These are phyloP conservation scores for Onchidella celtica DNA, from an alignment of 2,888 invertebrate genomes.

Conservation along the genomic window DNA sequence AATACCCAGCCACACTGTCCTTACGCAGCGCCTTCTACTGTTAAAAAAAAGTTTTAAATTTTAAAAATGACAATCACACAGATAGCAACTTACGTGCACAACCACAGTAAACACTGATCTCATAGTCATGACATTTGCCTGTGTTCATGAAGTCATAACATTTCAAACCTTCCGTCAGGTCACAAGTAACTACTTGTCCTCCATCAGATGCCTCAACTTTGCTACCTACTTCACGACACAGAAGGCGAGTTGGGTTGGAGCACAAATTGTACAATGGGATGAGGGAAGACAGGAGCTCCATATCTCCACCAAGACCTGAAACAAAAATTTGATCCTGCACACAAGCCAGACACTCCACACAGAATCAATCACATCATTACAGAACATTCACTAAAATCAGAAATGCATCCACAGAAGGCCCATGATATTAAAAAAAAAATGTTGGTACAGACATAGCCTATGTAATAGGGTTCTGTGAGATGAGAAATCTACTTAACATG, in stretches of 20 bases:
- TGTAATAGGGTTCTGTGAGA: too few relatives aligned
- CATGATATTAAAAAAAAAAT: too few relatives aligned
- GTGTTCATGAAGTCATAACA: conserved; percentile 82
- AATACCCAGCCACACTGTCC: background rate
- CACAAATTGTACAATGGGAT: conserved; percentile 56
- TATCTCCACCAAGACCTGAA: conserved; percentile 60
- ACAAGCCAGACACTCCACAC: background rate
- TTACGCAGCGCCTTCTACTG: background rate
- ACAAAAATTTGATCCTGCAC: background rate
- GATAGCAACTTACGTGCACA: conserved; percentile 78
- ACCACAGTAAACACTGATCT: conserved; percentile 78
- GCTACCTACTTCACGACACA: conserved; percentile 53
- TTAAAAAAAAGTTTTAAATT: background rate
- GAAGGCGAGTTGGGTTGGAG: conserved; percentile 51
- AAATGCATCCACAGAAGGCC: too few relatives aligned
- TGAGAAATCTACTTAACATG: too few relatives aligned
- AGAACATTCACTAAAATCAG: too few relatives aligned
- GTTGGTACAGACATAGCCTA: too few relatives aligned
- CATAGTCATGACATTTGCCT: conserved; percentile 74
- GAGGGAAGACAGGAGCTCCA: conserved; percentile 56
- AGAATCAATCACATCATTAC: background rate
- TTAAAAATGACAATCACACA: background rate
- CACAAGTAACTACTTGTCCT: conserved; percentile 66
- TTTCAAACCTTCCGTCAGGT: conserved; percentile 86
- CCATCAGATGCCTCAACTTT: conserved; percentile 40